Percentiles rank a stretch among this genome's conserved stretches.
Conservation (phyloP, 2,113 vertebrate species). For the Gymnocephalus cernua region DNA sequence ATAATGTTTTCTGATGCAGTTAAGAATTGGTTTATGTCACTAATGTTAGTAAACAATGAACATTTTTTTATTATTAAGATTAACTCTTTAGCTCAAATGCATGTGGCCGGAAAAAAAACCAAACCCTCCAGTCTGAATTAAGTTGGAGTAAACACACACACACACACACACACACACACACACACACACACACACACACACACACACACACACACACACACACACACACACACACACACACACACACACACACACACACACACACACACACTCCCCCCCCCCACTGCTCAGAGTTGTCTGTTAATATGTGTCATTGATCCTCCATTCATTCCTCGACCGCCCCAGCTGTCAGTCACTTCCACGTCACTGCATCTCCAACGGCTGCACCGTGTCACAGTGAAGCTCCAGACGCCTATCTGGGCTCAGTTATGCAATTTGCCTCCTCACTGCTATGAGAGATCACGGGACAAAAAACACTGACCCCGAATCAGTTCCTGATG, state of each 20-base stretch:
- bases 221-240: slow-evolving; percentile 23
- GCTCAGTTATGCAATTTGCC: slow-evolving; percentile 24
- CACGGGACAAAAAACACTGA: background rate
- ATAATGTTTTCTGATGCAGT: too few relatives aligned
- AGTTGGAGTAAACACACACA: background rate
- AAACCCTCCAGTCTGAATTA: background rate
- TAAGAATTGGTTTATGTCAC: too few relatives aligned
- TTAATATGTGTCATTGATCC: slow-evolving; percentile 72
- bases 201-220: background rate
- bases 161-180: slow-evolving; percentile 9
- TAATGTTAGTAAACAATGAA: too few relatives aligned
- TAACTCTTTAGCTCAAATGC: background rate
- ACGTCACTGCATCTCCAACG: slow-evolving; percentile 64
- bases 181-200: background rate
- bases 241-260: slow-evolving; percentile 13
- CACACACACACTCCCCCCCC: background rate
- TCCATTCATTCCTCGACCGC: slow-evolving; percentile 58
- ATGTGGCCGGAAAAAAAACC: background rate
- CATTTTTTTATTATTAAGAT: background rate
- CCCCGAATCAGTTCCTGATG: slow-evolving; percentile 17
- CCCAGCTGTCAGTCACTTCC: slow-evolving; percentile 75
- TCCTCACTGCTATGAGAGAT: background rate
- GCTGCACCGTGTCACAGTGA: slow-evolving; percentile 34
- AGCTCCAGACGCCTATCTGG: slow-evolving; percentile 3
- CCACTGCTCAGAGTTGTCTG: slow-evolving; percentile 43